A percentile compares a stretch with the other conserved stretches of the same genome.
Conservation (phyloP, 2,888 invertebrate species). For the Eupithecia vulgata region DNA sequence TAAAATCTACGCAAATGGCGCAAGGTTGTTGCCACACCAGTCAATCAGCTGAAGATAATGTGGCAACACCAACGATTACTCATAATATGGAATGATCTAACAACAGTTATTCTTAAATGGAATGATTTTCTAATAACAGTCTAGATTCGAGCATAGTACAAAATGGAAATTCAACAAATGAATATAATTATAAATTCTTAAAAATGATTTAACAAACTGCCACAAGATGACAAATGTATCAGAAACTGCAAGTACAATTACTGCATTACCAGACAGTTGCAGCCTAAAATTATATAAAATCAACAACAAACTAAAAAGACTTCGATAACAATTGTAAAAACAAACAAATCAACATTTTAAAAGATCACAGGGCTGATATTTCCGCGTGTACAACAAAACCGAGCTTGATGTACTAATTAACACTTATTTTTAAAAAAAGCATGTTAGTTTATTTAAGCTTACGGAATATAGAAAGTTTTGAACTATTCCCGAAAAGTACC, state of each 20-base stretch:
- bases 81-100: conserved; percentile 12
- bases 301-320: conserved; percentile 5
- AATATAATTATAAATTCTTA: background rate
- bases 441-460: conserved; percentile 12
- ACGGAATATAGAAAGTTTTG: conserved; percentile 4
- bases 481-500: conserved; percentile 15
- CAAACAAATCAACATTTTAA: conserved; percentile 10
- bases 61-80: conserved; percentile 15
- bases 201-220: background rate
- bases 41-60: background rate
- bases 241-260: background rate
- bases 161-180: background rate
- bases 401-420: conserved; percentile 5
- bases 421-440: conserved; percentile 28
- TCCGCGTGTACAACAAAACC: conserved; percentile 14
- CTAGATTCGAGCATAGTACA: background rate
- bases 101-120: background rate
- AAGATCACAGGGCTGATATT: conserved; percentile 9
- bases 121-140: conserved; percentile 2
- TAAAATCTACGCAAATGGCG: conserved; percentile 66
- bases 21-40: conserved; percentile 34
- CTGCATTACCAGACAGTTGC: background rate
- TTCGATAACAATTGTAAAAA: conserved; percentile 21
- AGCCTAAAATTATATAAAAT: conserved; percentile 11
- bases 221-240: background rate